These are phyloP conservation scores for Nipponia nippon DNA, from an alignment of 2,113 vertebrate species.

Conservation along the genomic window DNA sequence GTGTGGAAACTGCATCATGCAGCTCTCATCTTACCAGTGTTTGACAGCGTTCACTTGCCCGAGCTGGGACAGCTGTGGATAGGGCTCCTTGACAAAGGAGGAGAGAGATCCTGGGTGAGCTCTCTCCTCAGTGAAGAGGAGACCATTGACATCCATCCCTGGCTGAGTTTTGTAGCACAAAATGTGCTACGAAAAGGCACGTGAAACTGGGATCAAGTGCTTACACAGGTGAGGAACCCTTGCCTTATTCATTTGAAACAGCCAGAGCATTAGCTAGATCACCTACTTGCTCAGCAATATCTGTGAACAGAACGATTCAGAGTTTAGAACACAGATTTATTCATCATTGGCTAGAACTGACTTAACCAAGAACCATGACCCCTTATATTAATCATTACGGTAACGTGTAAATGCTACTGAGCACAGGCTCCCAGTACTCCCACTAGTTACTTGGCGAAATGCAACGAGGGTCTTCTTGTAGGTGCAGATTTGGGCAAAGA, in stretches of 20 bases:
- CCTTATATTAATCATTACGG: background rate
- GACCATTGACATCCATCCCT: accelerated
- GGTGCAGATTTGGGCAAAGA: background rate
- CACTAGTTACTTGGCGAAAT: background rate
- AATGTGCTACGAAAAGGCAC: background rate
- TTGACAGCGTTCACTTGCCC: background rate
- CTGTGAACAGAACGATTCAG: background rate
- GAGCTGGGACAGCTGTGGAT: background rate
- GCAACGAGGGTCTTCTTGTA: accelerated
- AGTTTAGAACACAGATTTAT: background rate
- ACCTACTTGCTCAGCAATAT: background rate
- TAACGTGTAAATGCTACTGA: accelerated
- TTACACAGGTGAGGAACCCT: accelerated
- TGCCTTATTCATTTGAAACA: background rate
- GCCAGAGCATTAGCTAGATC: background rate
- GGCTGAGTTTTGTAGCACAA: background rate
- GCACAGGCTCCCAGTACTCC: background rate
- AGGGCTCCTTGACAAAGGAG: too few species aligned
- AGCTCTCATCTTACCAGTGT: background rate
- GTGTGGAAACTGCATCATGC: accelerated
- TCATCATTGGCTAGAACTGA: background rate
- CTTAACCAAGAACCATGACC: background rate
- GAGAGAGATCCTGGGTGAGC: background rate
- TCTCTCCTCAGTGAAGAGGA: too few species aligned
- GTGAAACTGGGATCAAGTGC: too few species aligned